Base-by-base conservation (phyloP, 2,888 invertebrate species). In the Rhorus exstirpatorius region DNA sequence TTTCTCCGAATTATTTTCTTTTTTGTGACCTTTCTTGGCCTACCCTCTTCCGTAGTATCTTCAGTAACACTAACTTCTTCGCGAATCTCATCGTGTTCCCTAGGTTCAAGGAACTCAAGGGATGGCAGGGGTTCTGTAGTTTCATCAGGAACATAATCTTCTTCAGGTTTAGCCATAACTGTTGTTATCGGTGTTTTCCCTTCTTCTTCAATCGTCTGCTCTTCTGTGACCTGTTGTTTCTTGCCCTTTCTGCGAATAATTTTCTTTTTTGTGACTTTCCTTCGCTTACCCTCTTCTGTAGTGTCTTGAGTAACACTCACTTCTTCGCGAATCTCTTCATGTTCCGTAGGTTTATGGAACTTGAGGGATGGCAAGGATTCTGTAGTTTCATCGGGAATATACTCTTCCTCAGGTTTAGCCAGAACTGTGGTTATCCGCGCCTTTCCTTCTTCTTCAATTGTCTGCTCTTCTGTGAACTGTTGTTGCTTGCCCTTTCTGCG, bases 201-300 rank as follows among this genome's bases (percentile, higher is more conserved):
- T 3, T 93, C 93, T 70, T 93, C 93, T 79, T 92, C 91, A 0
- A 93, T 88, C 8, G 89, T 90, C 24, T 92, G 92, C 21, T 93
- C 93, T 74, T 93, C 93, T 0, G 93, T 94, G 12, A 93, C 88
- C 88, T 94, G 93, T 74, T 93, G 90, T 85, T 91, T 93, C 51
- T 90, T 87, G 63, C 92, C 93, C 83, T 91, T 92, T 65, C 93
- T 24, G 12, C 68, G 70, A 31, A 67, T 88, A 31, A 87, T 88
- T 71, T 77, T 88, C 83, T 88, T 92, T 10, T 88, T 86, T 1
- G 91, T 91, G 77, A 93, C 92, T 83, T 92, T 93, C 84, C 90
- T 92, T 44, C 92, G 91, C 3, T 90, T 88, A 83, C 92, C 93
- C 77, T 90, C 87, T 61, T 91, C 86, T 21, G 87, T 88, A 7